Conservation (phyloP, 2,888 invertebrate species). For the Agrotis exclamationis region DNA sequence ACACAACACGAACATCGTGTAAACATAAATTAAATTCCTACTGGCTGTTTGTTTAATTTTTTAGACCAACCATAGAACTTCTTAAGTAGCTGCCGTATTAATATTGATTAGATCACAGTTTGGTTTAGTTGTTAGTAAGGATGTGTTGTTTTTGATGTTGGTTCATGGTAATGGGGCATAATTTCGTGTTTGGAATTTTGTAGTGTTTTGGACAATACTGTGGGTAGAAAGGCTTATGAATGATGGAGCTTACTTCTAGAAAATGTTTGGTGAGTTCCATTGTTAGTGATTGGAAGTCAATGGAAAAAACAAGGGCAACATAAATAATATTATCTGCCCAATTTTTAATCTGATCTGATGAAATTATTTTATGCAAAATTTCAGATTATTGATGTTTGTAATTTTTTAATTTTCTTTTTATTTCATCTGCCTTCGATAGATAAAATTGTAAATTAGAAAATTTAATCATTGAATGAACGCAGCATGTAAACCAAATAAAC, state of each 20-base stretch:
- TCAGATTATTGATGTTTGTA: background rate
- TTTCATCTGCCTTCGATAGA: no score
- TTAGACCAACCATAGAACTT: slow-evolving; percentile 74
- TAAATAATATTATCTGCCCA: no score
- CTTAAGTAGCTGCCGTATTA: slow-evolving; percentile 79
- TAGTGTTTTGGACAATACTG: slow-evolving; percentile 21
- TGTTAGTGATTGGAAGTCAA: no score
- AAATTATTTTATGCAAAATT: background rate
- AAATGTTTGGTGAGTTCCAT: no score
- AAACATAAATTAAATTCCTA: slow-evolving; percentile 83
- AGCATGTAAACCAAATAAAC: slow-evolving; percentile 5
- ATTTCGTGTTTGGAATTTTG: slow-evolving; percentile 52
- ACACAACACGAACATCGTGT: slow-evolving; percentile 71
- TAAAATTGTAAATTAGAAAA: no score
- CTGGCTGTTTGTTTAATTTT: slow-evolving; percentile 74
- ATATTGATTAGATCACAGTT: slow-evolving; percentile 72
- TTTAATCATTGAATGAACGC: no score
- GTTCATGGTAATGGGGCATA: slow-evolving; percentile 62
- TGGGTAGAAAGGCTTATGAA: slow-evolving; percentile 31
- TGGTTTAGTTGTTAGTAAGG: slow-evolving; percentile 67
- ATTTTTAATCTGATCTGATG: no score
- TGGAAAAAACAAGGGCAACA: no score
- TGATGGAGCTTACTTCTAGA: slow-evolving; percentile 13
- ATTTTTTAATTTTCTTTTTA: no score
- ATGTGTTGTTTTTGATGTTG: slow-evolving; percentile 54